Conservation (phyloP, 2,797 vertebrate species). For the Propithecus perrieri region DNA sequence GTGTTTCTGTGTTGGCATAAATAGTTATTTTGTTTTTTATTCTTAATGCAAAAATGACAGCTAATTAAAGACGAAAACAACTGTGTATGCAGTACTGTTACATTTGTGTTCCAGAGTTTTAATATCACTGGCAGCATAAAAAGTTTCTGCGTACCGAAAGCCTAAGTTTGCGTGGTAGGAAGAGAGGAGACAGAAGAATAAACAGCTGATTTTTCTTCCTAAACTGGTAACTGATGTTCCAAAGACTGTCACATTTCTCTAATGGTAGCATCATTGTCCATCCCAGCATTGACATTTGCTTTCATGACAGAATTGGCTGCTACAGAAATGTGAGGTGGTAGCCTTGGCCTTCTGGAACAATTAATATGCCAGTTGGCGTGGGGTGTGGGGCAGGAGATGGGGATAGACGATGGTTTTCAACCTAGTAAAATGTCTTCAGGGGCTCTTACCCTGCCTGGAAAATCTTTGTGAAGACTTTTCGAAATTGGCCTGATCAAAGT, state of each 20-base stretch:
- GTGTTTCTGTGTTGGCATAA: slow-evolving; percentile 10
- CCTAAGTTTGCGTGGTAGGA: slow-evolving; percentile 43
- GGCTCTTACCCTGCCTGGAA: background rate
- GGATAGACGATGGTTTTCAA: background rate
- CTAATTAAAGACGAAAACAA: slow-evolving; percentile 55
- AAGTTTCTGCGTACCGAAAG: slow-evolving; percentile 31
- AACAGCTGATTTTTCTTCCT: slow-evolving; percentile 49
- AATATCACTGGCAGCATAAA: slow-evolving; percentile 3
- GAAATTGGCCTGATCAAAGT: background rate
- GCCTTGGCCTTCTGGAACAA: slow-evolving; percentile 54
- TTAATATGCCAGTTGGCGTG: background rate
- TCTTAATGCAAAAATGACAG: slow-evolving; percentile 46
- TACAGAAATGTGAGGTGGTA: slow-evolving; percentile 57
- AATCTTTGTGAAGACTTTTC: background rate
- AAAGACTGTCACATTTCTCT: slow-evolving; percentile 44
- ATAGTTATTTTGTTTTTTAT: slow-evolving; percentile 33
- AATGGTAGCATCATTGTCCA: background rate
- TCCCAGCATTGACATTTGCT: slow-evolving; percentile 37
- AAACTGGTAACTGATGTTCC: slow-evolving; percentile 40
- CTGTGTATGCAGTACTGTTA: background rate
- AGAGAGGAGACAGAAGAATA: slow-evolving; percentile 26
- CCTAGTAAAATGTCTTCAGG: background rate
- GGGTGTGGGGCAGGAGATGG: background rate
- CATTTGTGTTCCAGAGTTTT: slow-evolving; percentile 17
- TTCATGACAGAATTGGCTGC: slow-evolving; percentile 43